Conservation (phyloP, 1,140 invertebrate species). For the Nasonia longicornis region DNA sequence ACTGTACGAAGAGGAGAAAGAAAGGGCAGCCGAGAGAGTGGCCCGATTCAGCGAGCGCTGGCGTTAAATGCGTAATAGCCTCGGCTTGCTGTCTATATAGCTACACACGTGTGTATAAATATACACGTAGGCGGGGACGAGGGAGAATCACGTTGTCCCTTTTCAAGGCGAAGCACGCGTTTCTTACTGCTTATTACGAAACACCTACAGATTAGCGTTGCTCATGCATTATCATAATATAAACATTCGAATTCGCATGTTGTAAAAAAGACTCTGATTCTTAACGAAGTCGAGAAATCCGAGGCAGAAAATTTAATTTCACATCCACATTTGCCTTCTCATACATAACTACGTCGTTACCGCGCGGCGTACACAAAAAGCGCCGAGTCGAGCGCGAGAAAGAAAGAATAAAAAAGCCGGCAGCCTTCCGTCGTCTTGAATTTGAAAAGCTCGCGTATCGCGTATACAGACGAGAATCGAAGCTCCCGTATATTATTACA, state of each 20-base stretch:
- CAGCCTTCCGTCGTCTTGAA: constrained; percentile 8
- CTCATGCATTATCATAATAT: no score
- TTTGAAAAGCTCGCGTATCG: constrained; percentile 26
- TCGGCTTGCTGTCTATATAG: not conserved
- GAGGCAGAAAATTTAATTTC: not conserved
- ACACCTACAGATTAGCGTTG: no score
- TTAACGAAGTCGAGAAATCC: no score
- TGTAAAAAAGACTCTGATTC: no score
- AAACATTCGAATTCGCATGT: no score
- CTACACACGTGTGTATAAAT: not conserved
- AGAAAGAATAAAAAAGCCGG: not conserved
- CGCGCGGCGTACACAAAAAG: not conserved
- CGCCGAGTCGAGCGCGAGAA: not conserved
- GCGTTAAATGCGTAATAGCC: not conserved
- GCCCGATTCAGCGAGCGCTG: not conserved
- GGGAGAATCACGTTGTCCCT: not conserved
- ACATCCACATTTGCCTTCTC: not conserved
- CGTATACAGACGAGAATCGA: constrained; percentile 12
- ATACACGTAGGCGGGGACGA: not conserved
- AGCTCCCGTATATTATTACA: not conserved
- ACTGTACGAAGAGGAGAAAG: constrained; percentile 3
- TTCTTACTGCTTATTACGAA: no score
- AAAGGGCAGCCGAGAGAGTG: not conserved
- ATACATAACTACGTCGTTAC: not conserved
- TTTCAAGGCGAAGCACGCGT: no score